These are phyloP conservation scores for Nephrocerus scutellatus DNA, from an alignment of 2,888 invertebrate genomes.

Conservation along the genomic window DNA sequence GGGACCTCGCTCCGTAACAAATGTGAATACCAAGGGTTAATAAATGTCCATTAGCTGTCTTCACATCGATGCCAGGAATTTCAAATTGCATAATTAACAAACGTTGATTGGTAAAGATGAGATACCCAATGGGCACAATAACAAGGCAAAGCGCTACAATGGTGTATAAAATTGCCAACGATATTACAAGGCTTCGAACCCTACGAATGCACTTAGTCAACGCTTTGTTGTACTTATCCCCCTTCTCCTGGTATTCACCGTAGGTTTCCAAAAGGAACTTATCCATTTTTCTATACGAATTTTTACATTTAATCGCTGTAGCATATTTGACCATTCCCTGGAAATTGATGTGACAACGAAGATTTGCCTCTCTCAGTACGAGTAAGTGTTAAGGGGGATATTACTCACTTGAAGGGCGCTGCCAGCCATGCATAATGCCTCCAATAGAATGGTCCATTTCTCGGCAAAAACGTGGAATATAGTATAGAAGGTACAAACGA, in stretches of 20 bases:
- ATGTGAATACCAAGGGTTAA: conserved; percentile 4
- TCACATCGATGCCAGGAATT: conserved; percentile 12
- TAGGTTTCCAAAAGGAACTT: conserved; percentile 13
- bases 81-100: conserved; percentile 15
- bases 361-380: no score
- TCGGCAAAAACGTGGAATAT: conserved; percentile 8
- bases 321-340: no score
- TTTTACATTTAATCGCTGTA: no score
- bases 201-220: conserved; percentile 12
- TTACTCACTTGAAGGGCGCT: conserved; percentile 8
- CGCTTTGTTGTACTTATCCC: conserved; percentile 8
- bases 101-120: not conserved
- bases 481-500: conserved; percentile 6
- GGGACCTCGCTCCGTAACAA: no score
- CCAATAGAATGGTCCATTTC: conserved; percentile 4
- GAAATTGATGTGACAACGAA: no score
- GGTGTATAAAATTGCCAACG: conserved; percentile 11
- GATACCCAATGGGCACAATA: not conserved
- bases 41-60: conserved; percentile 6
- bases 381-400: no score
- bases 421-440: conserved; percentile 16
- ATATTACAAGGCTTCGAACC: no score
- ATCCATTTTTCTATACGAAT: no score
- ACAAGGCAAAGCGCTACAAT: not conserved
- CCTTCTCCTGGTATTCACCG: conserved; percentile 12